Evolutionary conservation across 2,888 invertebrate genomes (phyloP), one percentile per base, ranked within the genome.

Genomic region (Tetragonula carbonaria): DNA sequence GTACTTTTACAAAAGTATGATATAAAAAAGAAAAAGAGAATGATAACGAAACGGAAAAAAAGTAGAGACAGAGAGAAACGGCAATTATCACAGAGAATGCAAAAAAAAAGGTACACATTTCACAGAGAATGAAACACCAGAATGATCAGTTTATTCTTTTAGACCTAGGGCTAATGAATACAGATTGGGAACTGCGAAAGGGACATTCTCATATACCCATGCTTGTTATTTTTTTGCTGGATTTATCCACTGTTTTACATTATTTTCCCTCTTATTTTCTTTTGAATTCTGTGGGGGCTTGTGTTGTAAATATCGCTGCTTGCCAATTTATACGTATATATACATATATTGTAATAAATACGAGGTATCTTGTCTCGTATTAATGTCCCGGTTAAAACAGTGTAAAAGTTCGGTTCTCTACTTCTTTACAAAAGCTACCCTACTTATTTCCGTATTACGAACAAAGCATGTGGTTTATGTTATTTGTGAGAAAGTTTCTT

Each of bases 171-270:
- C 57, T 85, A 84, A 75, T 83, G 59, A 45, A 87, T 89, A 93
- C 96, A 97, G 96, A 97, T 97, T 97, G 96, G 96, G 96, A 96
- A 96, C 96, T 96, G 96, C 96, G 96, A 96, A 96, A 96, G 91
- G 96, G 96, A 96, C 96, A 96, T 96, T 96, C 96, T 96, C 96
- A 96, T 96, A 96, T 96, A 93, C 92, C 92, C 93, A 94, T 94
- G 94, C 94, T 94, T 94, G 91, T 92, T 92, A 92, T 91, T 92
- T 92, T 80, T 76, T 83, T 81, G 93, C 93, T 94, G 93, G 93
- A 83, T 82, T 77, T 92, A 91, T 93, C 91, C 91, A 91, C 92
- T 93, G 91, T 88, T 74, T 74, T 87, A 82, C 80, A 66, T 93
- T 89, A 91, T 93, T 91, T 90, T 85, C 89, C 91, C 91, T 92